phyloP scores from a whole-genome alignment of 92 coral and sea anemone species.

The Epizoanthus scotinus region DNA sequence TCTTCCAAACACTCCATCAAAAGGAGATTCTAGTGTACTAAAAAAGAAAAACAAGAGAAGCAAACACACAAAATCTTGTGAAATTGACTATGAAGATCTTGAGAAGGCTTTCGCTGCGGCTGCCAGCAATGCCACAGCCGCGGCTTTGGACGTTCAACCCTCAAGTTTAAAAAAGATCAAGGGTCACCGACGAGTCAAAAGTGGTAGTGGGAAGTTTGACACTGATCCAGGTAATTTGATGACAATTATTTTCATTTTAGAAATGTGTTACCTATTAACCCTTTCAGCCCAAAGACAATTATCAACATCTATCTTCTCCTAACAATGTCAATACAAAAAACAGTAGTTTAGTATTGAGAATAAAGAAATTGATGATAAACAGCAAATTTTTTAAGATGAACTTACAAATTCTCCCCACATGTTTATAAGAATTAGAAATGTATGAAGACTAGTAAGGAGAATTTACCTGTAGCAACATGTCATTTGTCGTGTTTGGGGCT shows the following conservation, averaged over 20 bases:
- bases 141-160: slow-evolving; percentile 55
- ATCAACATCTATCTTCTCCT: too few relatives aligned
- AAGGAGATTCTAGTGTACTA: slow-evolving; percentile 57
- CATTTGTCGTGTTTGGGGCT: too few relatives aligned
- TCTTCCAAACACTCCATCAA: slow-evolving; percentile 50
- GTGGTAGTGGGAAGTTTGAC: slow-evolving; percentile 82
- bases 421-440: too few relatives aligned
- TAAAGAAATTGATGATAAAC: too few relatives aligned
- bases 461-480: too few relatives aligned
- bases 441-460: too few relatives aligned
- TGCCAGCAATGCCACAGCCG: slow-evolving; percentile 64
- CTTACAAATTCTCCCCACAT: too few relatives aligned
- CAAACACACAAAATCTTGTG: slow-evolving; percentile 95
- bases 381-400: too few relatives aligned
- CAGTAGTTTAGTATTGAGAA: too few relatives aligned
- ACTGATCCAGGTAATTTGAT: slow-evolving; percentile 67
- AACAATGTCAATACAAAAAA: too few relatives aligned
- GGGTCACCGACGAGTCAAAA: slow-evolving; percentile 89
- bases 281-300: too few relatives aligned
- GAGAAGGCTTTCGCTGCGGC: slow-evolving; percentile 90
- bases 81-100: slow-evolving; percentile 96
- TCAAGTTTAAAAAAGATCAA: slow-evolving; percentile 86
- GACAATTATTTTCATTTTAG: neutral
- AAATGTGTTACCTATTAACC: neutral
- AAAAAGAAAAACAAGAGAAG: slow-evolving; percentile 83